These are phyloP conservation scores for Orthonychiurus folsomi DNA, from an alignment of 2,888 invertebrate genomes.

Conservation along the genomic window DNA sequence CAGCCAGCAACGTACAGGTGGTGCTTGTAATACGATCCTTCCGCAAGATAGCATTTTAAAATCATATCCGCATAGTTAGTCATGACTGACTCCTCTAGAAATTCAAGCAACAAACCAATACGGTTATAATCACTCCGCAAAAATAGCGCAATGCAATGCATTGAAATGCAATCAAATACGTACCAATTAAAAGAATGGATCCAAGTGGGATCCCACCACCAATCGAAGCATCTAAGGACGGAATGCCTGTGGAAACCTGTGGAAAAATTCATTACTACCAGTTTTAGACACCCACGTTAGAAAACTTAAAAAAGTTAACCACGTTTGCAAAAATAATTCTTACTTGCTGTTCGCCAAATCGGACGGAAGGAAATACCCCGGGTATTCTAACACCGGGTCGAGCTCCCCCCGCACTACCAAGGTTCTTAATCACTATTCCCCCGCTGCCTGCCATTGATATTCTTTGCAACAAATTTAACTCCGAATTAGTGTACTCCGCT, in stretches of 20 bases:
- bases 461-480: too few species aligned
- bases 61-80: constrained; percentile 30
- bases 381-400: constrained; percentile 20
- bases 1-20: constrained; percentile 26
- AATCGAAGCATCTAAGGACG: constrained; percentile 31
- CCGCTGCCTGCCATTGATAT: background rate
- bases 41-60: constrained; percentile 34
- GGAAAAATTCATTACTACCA: too few species aligned
- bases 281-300: too few species aligned
- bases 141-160: background rate
- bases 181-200: constrained; percentile 31
- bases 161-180: too few species aligned
- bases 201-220: constrained; percentile 35
- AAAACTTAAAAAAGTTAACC: too few species aligned
- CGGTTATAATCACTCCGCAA: background rate
- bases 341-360: constrained; percentile 36
- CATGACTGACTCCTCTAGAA: constrained; percentile 29
- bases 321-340: too few species aligned
- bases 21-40: constrained; percentile 30
- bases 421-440: background rate
- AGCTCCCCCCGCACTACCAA: background rate
- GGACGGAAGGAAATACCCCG: constrained; percentile 33
- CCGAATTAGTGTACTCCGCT: too few species aligned
- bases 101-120: background rate
- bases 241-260: constrained; percentile 34